Base-by-base conservation (phyloP, 2,888 invertebrate genomes). In the Synergus itoensis region DNA sequence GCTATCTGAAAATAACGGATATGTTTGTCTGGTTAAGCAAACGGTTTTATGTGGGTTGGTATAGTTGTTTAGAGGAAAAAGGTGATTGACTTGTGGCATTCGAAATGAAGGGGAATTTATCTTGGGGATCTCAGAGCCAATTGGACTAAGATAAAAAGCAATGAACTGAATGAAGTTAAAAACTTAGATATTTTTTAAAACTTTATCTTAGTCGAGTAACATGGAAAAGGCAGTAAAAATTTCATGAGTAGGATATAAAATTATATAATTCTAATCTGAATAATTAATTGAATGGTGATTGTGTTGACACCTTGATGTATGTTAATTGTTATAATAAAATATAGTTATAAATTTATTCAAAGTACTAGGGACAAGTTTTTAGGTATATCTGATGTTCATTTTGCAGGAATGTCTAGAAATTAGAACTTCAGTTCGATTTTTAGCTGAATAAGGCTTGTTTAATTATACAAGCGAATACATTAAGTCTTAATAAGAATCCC, bases 401-500 rank as follows among this genome's bases (percentile, higher is more conserved):
- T 53, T n/a, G 9, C n/a, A 53, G 1, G n/a, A 53, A 53, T n/a
- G 9, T 53, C 53, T 53, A 53, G n/a, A 53, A 53, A 8, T n/a
- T 53, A 53, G 8, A 53, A 53, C 53, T 69, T 21, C 28, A 21
- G 48, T 28, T 69, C 5, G 45, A 69, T 69, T 69, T 48, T 69
- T 53, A 69, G 28, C 28, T n/a, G 28, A 43, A 36, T 16, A 16
- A 48, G 16, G 53, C n/a, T n/a, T 69, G 48, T 48, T 69, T 45
- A 28, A 69, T 69, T 69, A 69, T 69, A 69, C 69, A 69, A 69
- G 48, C 69, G 48, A 69, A 69, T 69, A 69, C 45, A 48, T 69
- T 69, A 69, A 69, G 69, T 69, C 69, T 69, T 48, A 69, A 69
- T 69, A 69, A 69, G 45, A 69, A 69, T 69, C 28, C 48, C 43